Percentiles rank a stretch among this genome's conserved stretches.
phyloP scores from a whole-genome alignment of 2,888 invertebrate genomes.

The Tethea ocularis region DNA sequence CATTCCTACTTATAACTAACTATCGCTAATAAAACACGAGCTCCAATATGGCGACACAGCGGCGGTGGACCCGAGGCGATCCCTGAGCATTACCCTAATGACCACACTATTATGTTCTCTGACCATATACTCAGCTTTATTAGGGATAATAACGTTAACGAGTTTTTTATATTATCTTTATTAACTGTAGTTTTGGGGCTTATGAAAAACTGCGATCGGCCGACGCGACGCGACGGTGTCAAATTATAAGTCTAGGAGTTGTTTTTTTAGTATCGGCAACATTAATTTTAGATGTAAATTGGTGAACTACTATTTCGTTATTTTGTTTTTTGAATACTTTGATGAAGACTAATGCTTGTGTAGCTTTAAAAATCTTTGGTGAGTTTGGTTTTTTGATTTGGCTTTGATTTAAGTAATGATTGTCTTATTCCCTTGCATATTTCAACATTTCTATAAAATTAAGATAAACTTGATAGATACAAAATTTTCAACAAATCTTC shows the following conservation, averaged over 20 bases:
- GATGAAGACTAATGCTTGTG: neutral
- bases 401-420: too few species aligned
- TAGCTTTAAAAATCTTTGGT: neutral
- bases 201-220: slow-evolving; percentile 49
- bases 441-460: too few species aligned
- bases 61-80: slow-evolving; percentile 45
- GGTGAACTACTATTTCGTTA: neutral
- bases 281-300: slow-evolving; percentile 39
- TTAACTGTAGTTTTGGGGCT: slow-evolving; percentile 49
- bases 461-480: too few species aligned
- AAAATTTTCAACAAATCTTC: neutral
- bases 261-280: slow-evolving; percentile 26
- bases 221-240: slow-evolving; percentile 29
- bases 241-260: slow-evolving; percentile 64
- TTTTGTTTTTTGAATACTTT: neutral
- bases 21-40: slow-evolving; percentile 10
- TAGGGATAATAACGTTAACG: slow-evolving; percentile 73
- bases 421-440: too few species aligned
- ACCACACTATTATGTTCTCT: slow-evolving; percentile 61
- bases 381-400: neutral
- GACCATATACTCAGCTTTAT: slow-evolving; percentile 70
- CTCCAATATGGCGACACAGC: slow-evolving; percentile 51
- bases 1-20: neutral
- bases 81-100: slow-evolving; percentile 63
- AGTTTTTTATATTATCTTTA: slow-evolving; percentile 63